Evolutionary conservation across 2,797 vertebrate genomes (phyloP).

Genomic region (Eulemur rubriventer): DNA sequence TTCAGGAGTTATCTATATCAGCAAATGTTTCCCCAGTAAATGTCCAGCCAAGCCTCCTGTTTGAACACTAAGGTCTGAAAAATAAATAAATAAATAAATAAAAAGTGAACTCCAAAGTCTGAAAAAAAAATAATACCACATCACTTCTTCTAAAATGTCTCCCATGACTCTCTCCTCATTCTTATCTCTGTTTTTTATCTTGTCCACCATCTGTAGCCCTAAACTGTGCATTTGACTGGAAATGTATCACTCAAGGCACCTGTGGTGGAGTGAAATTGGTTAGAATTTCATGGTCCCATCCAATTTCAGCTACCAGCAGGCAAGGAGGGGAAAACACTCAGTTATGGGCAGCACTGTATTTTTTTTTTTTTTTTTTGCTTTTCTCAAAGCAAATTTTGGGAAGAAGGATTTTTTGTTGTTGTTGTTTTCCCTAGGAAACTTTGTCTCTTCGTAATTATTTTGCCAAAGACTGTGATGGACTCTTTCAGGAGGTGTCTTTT

Average conservation of each 20-base stretch:
- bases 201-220: slow-evolving; percentile 49
- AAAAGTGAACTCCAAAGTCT: background rate
- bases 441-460: background rate
- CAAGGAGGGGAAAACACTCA: slow-evolving; percentile 37
- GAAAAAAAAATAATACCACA: background rate
- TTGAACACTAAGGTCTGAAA: background rate
- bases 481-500: background rate
- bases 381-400: slow-evolving; percentile 2
- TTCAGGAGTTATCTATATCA: background rate
- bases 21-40: background rate
- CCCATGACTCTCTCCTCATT: slow-evolving; percentile 21
- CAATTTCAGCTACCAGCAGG: slow-evolving; percentile 75
- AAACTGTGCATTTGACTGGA: slow-evolving; percentile 68
- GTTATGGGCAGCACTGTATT: background rate
- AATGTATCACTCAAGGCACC: slow-evolving; percentile 71
- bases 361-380: background rate
- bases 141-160: background rate
- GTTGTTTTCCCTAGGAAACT: background rate
- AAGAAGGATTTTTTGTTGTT: background rate
- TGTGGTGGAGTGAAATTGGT: slow-evolving; percentile 70
- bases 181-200: slow-evolving; percentile 38
- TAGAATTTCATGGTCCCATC: slow-evolving; percentile 66
- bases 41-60: background rate
- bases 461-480: background rate
- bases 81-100: background rate